phyloP scores from a whole-genome alignment of 2,888 invertebrate genomes.

The Ryuthela nishihirai region DNA sequence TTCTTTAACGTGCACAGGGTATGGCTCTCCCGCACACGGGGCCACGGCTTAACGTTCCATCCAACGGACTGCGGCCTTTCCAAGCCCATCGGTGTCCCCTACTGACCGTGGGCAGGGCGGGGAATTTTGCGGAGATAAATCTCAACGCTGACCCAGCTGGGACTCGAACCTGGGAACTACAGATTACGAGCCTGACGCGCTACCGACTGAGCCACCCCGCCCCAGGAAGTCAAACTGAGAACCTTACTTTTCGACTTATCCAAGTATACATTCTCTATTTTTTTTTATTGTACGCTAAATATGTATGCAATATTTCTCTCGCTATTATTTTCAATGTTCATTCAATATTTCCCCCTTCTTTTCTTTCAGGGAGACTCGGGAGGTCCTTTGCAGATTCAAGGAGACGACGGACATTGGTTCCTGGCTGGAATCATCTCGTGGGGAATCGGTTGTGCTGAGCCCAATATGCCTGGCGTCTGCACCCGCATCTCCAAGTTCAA shows the following conservation, averaged over 20 bases:
- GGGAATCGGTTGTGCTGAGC: conserved; percentile 88
- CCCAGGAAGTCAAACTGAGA: too few relatives aligned
- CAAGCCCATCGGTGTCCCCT: too few relatives aligned
- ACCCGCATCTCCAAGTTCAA: conserved; percentile 92
- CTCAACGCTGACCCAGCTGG: too few relatives aligned
- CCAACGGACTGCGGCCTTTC: too few relatives aligned
- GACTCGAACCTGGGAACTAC: too few relatives aligned
- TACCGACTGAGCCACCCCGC: too few relatives aligned
- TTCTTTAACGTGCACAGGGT: too few relatives aligned
- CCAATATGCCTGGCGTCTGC: conserved; percentile 87
- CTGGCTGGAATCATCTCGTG: conserved; percentile 91
- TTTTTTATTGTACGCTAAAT: background rate
- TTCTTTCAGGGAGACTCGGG: conserved; percentile 76
- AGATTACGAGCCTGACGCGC: too few relatives aligned
- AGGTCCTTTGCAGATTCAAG: conserved; percentile 64
- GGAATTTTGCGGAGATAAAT: too few relatives aligned
- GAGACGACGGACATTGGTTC: conserved; percentile 81
- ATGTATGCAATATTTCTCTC: background rate
- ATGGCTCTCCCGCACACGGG: too few relatives aligned
- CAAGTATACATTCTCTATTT: background rate
- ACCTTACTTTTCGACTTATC: background rate
- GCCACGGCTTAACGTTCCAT: too few relatives aligned
- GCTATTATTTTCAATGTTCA: background rate
- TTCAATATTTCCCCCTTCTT: background rate
- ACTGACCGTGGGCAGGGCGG: too few relatives aligned